A percentile compares a stretch with the other conserved stretches of the same genome.
These are phyloP conservation scores for Spodoptera littoralis DNA, from an alignment of 2,888 invertebrate species.

Conservation along the genomic window DNA sequence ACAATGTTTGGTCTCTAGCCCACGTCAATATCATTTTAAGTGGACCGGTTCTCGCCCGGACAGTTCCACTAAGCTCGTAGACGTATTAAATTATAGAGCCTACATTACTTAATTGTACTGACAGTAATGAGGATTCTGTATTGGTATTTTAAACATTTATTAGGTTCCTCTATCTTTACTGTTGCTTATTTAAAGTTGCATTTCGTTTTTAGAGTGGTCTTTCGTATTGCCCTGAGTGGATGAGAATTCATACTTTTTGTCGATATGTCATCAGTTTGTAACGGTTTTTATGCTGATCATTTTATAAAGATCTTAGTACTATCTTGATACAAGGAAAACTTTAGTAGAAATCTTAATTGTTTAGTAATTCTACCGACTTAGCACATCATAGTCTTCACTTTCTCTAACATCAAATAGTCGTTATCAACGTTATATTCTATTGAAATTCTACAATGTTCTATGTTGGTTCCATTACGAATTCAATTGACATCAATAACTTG, in stretches of 20 bases:
- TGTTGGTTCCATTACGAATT: constrained; percentile 1
- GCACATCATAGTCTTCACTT: constrained; percentile 3
- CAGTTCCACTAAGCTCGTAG: constrained; percentile 70
- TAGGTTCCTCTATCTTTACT: constrained; percentile 1
- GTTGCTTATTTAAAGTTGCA: too few relatives aligned
- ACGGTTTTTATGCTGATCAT: too few relatives aligned
- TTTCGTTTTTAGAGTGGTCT: too few relatives aligned
- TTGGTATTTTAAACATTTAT: constrained; percentile 37
- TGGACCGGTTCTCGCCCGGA: constrained; percentile 79
- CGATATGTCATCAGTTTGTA: neutral
- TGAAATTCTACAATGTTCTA: constrained; percentile 1
- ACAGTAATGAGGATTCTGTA: constrained; percentile 42
- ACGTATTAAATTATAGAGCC: constrained; percentile 68
- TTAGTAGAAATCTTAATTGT: constrained; percentile 1
- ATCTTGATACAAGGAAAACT: neutral
- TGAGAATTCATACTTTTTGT: neutral
- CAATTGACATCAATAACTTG: neutral
- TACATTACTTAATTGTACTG: constrained; percentile 52
- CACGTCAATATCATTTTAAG: constrained; percentile 82
- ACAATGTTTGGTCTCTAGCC: constrained; percentile 60
- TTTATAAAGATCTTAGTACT: neutral
- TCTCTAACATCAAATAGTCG: too few relatives aligned
- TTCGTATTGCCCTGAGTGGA: too few relatives aligned
- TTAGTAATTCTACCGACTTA: constrained; percentile 4
- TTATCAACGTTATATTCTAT: neutral